Evolutionary conservation across 2,797 vertebrate species (phyloP), one percentile per base, ranked within the genome.

Genomic region (Pelodytes ibericus): DNA sequence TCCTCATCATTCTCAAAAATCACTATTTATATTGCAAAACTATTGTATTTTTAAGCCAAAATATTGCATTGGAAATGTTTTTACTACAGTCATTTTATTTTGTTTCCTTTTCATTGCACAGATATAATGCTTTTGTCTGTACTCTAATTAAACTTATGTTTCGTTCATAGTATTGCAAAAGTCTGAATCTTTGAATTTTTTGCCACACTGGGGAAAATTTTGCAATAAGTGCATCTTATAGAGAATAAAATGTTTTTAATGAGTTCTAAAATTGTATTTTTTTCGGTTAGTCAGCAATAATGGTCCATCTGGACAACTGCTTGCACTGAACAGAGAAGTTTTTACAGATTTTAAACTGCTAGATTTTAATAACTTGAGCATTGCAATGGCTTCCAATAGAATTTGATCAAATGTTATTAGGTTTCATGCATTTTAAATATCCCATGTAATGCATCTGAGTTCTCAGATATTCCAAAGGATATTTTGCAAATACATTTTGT

Each of bases 171-270:
- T 58, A 15, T 68, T 77, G 13, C 15, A 74, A 61, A 80, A 77
- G 69, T 68, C 0, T 60, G 39, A 22, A 15, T 74, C n/a, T 7
- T 7, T 27, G 33, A 80, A 75, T 75, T 56, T 44, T 24, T 59
- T 49, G 11, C n/a, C 41, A 61, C 49, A 64, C 76, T 33, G 29
- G 2, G 56, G 74, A 72, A 82, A 81, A 65, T 72, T 75, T 41
- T 71, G 69, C 36, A 70, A 24, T 71, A 57, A 8, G 4, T 0
- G 1, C 11, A 18, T 26, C 66, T 13, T 80, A 22, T 65, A 10
- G 3, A 3, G 18, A 10, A 78, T 69, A 76, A 57, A 57, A 66
- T 67, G 67, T 1, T 44, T 59, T 2, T 53, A 71, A 26, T 76
- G 0, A 0, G 2, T 73, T 62, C 78, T 60, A 33, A 83, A 80